Conservation (phyloP, 1,140 invertebrate genomes). For the Brachionus manjavacas region DNA sequence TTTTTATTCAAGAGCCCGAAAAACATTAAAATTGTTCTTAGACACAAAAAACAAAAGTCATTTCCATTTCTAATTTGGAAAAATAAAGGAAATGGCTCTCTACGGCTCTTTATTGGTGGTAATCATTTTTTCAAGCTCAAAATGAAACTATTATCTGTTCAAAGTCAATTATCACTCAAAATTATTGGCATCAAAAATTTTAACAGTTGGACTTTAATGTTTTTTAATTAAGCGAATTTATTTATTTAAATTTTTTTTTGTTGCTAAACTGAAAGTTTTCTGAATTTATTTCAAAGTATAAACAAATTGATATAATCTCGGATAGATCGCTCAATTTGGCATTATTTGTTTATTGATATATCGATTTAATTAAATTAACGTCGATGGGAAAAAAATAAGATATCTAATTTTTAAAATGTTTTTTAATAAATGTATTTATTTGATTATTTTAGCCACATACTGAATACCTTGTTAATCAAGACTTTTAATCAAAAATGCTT, state of each 20-base stretch:
- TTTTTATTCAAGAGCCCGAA: constrained; percentile 14
- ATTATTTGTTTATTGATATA: constrained; percentile 1
- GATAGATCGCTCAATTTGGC: background rate
- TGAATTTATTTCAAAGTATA: constrained; percentile 2
- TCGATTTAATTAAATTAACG: constrained; percentile 28
- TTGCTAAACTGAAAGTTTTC: background rate
- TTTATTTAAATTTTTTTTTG: background rate
- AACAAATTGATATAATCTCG: constrained; percentile 11
- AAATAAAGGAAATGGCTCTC: background rate
- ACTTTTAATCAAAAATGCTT: background rate
- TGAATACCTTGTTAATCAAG: background rate
- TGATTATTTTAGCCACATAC: background rate
- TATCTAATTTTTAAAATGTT: background rate
- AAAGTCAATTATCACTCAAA: constrained; percentile 29
- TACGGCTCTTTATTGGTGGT: constrained; percentile 13
- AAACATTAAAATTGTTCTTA: constrained; percentile 25
- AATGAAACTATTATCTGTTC: constrained; percentile 29
- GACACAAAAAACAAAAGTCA: background rate
- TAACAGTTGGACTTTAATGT: constrained; percentile 38
- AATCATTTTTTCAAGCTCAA: background rate
- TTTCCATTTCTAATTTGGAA: background rate
- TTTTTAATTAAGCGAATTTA: constrained; percentile 33
- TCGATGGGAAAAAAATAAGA: background rate
- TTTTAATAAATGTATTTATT: background rate
- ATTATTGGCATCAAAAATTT: background rate